Base-by-base conservation (phyloP, 2,797 vertebrate species). In the Hyperoplus immaculatus region DNA sequence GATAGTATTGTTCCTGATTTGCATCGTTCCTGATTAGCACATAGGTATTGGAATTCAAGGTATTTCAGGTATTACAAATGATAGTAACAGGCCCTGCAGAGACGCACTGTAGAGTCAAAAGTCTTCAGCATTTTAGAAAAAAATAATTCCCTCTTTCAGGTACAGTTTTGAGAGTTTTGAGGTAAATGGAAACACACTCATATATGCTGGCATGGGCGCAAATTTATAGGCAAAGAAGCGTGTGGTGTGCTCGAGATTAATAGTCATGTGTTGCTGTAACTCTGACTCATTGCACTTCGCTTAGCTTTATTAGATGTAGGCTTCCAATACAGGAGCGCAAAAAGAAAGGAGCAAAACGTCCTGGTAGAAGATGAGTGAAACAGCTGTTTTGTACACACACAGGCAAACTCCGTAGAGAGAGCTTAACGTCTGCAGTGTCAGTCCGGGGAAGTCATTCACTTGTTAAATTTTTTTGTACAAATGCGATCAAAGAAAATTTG, bases 271-370 rank as follows among this genome's bases (percentile, higher is more conserved):
- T 54, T 42, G 11, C 51, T 42, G 50, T 41, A 55, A 56, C 14
- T 60, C 68, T 69, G 63, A 72, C 54, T 72, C 59, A 61, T 5
- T 51, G 58, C 72, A 50, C 60, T 70, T 72, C 36, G 14, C 38
- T 67, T 47, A 11, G 11, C 53, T 58, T 63, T 47, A 69, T 74
- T 59, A 74, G 46, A 59, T 58, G 46, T 4, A 4, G 54, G 14
- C 16, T 39, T 54, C 60, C 55, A 69, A n/a, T 4, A 54, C 71
- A 46, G 59, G n/a, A 69, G 65, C 45, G 18, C 4, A 39, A 6
- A 39, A 13, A 53, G 55, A 38, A 39, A n/a, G 53, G 54, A 38
- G 36, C 13, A 21, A 29, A 29, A 29, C 29, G 38, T 7, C 51
- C 12, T 50, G 3, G 53, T 42, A 21, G 57, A 53, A 61, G 39